Percentiles rank a stretch among this genome's conserved stretches.
Evolutionary conservation across 2,113 vertebrate species (phyloP).

Genomic region (Ceuthmochares aereus): DNA sequence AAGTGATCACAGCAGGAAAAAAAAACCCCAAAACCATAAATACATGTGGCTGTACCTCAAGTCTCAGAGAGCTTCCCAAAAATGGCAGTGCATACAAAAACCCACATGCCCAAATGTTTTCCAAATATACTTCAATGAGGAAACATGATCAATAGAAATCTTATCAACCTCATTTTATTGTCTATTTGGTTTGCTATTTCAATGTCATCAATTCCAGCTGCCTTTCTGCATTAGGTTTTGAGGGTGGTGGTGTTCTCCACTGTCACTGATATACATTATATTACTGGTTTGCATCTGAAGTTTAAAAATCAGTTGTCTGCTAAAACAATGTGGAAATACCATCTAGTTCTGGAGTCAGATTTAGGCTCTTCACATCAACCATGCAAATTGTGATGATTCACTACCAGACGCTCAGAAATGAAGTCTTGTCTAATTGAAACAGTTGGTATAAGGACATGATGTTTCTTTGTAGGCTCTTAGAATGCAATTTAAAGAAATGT

Average conservation of each 20-base stretch:
- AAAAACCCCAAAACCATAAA: background rate
- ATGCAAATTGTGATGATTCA: background rate
- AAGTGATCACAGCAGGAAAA: background rate
- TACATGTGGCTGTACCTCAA: rapidly evolving
- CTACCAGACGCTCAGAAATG: slow-evolving; percentile 14
- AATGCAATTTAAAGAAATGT: background rate
- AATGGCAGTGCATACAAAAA: background rate
- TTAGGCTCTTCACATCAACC: background rate
- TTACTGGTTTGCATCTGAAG: background rate
- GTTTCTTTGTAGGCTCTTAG: background rate
- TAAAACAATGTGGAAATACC: background rate
- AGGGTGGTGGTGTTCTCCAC: background rate
- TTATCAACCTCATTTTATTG: background rate
- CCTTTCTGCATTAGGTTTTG: background rate
- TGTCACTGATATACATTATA: background rate
- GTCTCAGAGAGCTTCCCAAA: background rate
- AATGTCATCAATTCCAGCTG: background rate
- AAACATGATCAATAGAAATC: background rate
- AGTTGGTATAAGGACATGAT: background rate
- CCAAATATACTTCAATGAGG: background rate
- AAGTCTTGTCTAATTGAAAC: background rate
- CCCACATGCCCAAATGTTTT: background rate
- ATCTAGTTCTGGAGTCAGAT: background rate
- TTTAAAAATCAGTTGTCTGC: background rate
- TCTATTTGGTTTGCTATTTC: background rate